Evolutionary conservation across 2,888 invertebrate genomes (phyloP), one percentile per base, ranked within the genome.

Genomic region (Monopis laevigella): DNA sequence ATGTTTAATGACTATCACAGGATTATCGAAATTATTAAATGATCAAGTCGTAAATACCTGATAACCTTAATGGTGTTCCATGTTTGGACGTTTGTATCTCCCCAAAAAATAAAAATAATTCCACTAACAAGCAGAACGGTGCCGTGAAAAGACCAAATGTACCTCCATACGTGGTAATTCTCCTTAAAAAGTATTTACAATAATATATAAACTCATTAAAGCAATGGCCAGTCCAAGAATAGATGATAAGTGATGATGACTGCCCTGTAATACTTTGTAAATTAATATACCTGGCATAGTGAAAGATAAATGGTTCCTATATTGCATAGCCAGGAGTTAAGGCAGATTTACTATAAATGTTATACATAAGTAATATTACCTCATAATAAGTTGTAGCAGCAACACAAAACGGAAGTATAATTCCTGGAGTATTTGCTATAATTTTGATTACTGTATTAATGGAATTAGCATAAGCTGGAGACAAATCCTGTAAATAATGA

Each of bases 361-460:
- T 26, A 10, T 5, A 10, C 17, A 39, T 38, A 24, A 24, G 6
- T 24, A 8, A 30, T 54, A 56, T 62, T 58, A 84, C 85, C 48
- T 69, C 61, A 52, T 73, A 77, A 43, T 77, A 64, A 7, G 83
- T 84, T 7, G 85, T 73, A 47, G 81, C 80, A 42, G 88, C 90
- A 14, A 89, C 88, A 44, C 88, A 70, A 46, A 86, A 66, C 0
- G 90, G 87, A n/a, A 88, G 82, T 41, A 90, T 84, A 46, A 91
- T 86, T 8, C 89, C 90, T 1, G 89, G 83, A 0, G 85, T 82
- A 38, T 86, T 85, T 12, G 89, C 90, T 45, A 90, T 66, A 43
- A 88, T 88, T 56, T 89, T 91, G 41, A 89, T 88, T 1, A 90
- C 85, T 4, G 90, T 90, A 49, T 88, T 88, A 7, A 91, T 60